Conservation (phyloP, 2,113 vertebrate species). For the Pheucticus melanocephalus region DNA sequence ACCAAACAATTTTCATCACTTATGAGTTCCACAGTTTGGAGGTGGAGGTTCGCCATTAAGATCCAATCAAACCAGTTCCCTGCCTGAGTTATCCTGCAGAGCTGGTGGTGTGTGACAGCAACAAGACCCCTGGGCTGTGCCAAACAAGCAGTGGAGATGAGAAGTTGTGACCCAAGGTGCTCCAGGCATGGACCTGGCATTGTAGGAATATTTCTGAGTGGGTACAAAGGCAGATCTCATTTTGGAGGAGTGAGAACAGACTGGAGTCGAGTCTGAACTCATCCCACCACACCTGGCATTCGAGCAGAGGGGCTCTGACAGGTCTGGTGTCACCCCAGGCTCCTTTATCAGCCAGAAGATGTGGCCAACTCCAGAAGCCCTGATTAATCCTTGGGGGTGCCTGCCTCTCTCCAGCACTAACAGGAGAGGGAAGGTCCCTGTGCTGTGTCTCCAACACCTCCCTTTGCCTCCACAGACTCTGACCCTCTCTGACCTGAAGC, state of each 20-base stretch:
- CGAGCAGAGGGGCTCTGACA: background rate
- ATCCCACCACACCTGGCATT: background rate
- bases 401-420: background rate
- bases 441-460: background rate
- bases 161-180: background rate
- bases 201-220: background rate
- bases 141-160: background rate
- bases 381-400: background rate
- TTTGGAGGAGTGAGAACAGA: background rate
- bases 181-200: background rate
- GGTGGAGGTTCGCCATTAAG: background rate
- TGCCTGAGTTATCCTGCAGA: background rate
- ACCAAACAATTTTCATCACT: rapidly evolving
- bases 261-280: background rate
- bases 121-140: background rate
- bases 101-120: background rate
- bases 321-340: background rate
- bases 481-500: slow-evolving; percentile 84
- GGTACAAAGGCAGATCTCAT: background rate
- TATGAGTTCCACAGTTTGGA: background rate
- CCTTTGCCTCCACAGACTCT: slow-evolving; percentile 78
- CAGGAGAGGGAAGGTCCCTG: background rate
- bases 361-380: background rate
- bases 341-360: background rate
- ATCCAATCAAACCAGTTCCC: background rate